Evolutionary conservation across 2,888 invertebrate genomes (phyloP).

Genomic region (Caenorhabditis macrosperma): DNA sequence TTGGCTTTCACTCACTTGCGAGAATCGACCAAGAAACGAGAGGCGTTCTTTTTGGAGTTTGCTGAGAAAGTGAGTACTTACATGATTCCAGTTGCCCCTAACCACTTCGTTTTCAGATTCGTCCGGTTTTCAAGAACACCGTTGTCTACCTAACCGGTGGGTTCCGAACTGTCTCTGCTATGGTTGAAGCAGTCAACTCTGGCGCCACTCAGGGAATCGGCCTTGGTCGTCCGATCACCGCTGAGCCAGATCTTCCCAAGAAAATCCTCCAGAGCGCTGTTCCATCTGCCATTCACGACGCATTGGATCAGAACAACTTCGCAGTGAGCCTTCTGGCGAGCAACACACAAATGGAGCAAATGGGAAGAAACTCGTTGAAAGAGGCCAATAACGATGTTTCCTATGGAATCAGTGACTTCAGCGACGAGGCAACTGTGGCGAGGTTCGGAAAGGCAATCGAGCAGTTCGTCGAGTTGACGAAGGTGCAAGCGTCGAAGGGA

Average conservation of each 20-base stretch:
- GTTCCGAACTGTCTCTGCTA: constrained; percentile 63
- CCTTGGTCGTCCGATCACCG: constrained; percentile 63
- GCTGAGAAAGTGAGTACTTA: constrained; percentile 50
- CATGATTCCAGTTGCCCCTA: neutral
- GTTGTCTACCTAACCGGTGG: constrained; percentile 64
- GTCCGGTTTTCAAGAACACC: constrained; percentile 58
- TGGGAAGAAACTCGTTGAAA: constrained; percentile 43
- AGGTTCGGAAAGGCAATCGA: constrained; percentile 40
- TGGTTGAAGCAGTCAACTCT: constrained; percentile 58
- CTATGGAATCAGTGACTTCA: constrained; percentile 58
- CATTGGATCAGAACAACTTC: constrained; percentile 64
- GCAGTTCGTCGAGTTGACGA: constrained; percentile 1
- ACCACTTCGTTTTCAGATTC: constrained; percentile 47
- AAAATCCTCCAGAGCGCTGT: constrained; percentile 57
- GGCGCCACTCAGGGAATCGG: constrained; percentile 64
- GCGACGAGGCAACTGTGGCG: constrained; percentile 27
- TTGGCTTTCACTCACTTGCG: constrained; percentile 59
- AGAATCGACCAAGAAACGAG: constrained; percentile 70
- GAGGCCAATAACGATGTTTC: constrained; percentile 23
- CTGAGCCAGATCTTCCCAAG: constrained; percentile 67
- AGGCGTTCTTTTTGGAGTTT: constrained; percentile 75
- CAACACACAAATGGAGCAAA: constrained; percentile 67
- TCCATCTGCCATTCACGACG: constrained; percentile 42
- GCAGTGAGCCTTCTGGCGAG: constrained; percentile 54
- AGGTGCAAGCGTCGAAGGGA: neutral